Evolutionary conservation across 2,888 invertebrate genomes (phyloP), one percentile per base, ranked within the genome.

Genomic region (Scaeva pyrastri): DNA sequence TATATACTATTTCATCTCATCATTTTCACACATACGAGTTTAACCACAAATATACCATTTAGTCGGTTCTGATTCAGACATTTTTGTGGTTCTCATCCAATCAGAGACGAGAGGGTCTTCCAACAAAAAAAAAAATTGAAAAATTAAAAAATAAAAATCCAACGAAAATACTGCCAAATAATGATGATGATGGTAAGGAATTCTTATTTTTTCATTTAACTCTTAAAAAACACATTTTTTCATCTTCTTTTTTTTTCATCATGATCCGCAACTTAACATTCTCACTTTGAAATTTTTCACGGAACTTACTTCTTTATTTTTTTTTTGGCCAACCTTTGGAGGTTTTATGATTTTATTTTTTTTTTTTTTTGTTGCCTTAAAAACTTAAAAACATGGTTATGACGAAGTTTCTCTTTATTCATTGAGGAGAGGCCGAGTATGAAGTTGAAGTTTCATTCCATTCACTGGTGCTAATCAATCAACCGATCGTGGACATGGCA

Each of bases 401-500:
- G 64, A 43, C 11, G 26, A 52, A 52, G 52, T 52, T 52, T 52
- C 52, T 60, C 39, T 39, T 79, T 71, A 21, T 71, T 70, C 66
- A 74, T 70, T 79, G 41, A 58, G 48, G 8, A 31, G 31, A 8
- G 5, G 5, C 5, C 8, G 8, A 7, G 31, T 31, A 31, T 8
- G 31, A 31, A 62, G 43, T 50, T 84, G 64, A 71, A 71, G 75
- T 79, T 84, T 79, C 74, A 79, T 84, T 79, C 55, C 56, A 26
- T 31, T 31, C 31, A 31, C 31, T 31, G 31, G 43, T 50, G 71
- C 64, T 75, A 64, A 84, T 84, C 79, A 79, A 79, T 84, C 79
- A 84, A 71, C 50, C 56, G 70, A 71, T 84, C 74, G 41, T 74
- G 74, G 73, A 52, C 58, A 72, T 14, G 31, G 39, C 56, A 62